These are phyloP conservation scores for Orius insidiosus DNA, from an alignment of 1,140 invertebrate genomes.

Conservation along the genomic window DNA sequence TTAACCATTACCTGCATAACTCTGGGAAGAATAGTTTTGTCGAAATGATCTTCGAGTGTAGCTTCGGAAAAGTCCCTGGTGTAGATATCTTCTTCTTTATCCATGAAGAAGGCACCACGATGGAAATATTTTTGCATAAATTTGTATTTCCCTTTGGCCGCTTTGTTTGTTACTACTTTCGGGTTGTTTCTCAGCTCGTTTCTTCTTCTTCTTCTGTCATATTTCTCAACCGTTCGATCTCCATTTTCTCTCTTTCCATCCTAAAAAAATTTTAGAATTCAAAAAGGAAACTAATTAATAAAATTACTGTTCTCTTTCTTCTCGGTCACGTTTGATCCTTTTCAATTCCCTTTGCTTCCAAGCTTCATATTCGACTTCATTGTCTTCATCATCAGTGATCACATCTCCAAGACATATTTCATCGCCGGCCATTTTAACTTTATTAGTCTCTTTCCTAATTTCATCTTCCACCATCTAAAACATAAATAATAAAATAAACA, in stretches of 20 bases:
- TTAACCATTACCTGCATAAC: constrained; percentile 72
- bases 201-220: constrained; percentile 94
- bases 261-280: constrained; percentile 25
- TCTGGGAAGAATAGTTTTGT: constrained; percentile 95
- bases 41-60: constrained; percentile 97
- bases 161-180: constrained; percentile 85
- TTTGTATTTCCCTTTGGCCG: constrained; percentile 96
- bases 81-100: constrained; percentile 81
- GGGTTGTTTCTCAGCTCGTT: constrained; percentile 84
- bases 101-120: constrained; percentile 94
- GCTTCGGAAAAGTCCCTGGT: constrained; percentile 93
- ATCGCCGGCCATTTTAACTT: constrained; percentile 34
- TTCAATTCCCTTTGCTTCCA: constrained; percentile 97
- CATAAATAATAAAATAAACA: neutral
- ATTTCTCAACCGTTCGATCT: constrained; percentile 79
- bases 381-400: constrained; percentile 94
- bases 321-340: constrained; percentile 85
- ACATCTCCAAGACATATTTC: constrained; percentile 68
- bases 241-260: constrained; percentile 67
- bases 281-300: neutral
- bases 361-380: constrained; percentile 92
- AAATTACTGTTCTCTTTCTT: constrained; percentile 76
- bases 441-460: constrained; percentile 51
- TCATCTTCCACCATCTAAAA: constrained; percentile 71
- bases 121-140: constrained; percentile 99